Percentiles rank a stretch among this genome's conserved stretches.
phyloP scores from a whole-genome alignment of 2,113 vertebrate genomes.

The Phyllostomus hastatus region DNA sequence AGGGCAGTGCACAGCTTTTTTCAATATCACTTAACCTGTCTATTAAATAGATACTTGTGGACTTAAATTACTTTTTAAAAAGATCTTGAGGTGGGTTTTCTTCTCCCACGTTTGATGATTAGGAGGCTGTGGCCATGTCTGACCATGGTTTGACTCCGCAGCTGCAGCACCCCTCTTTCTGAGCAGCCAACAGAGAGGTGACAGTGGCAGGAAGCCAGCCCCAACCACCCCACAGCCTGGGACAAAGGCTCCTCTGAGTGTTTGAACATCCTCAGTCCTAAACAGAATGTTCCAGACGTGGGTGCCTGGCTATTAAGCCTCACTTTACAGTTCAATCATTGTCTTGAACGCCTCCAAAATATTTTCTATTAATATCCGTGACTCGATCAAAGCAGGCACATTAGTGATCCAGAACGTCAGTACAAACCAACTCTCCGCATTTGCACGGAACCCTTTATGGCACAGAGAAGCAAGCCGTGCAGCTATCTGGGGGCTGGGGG shows the following conservation, averaged over 20 bases:
- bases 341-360: neutral
- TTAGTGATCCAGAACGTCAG: neutral
- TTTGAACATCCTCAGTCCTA: neutral
- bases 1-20: too few species aligned
- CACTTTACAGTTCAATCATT: neutral
- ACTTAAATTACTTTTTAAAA: too few species aligned
- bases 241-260: neutral
- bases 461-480: neutral
- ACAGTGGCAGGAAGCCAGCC: neutral
- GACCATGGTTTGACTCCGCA: neutral
- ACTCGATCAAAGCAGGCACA: neutral
- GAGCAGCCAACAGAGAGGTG: too few species aligned
- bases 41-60: too few species aligned
- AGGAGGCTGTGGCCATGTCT: neutral
- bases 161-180: too few species aligned
- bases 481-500: neutral
- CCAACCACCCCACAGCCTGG: rapidly evolving
- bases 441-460: neutral
- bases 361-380: neutral
- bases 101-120: neutral
- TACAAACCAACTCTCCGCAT: neutral
- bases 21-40: too few species aligned
- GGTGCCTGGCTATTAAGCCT: neutral
- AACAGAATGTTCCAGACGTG: neutral
- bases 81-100: neutral